Evolutionary conservation across 2,888 invertebrate species (phyloP).

Genomic region (Euplexia lucipara): DNA sequence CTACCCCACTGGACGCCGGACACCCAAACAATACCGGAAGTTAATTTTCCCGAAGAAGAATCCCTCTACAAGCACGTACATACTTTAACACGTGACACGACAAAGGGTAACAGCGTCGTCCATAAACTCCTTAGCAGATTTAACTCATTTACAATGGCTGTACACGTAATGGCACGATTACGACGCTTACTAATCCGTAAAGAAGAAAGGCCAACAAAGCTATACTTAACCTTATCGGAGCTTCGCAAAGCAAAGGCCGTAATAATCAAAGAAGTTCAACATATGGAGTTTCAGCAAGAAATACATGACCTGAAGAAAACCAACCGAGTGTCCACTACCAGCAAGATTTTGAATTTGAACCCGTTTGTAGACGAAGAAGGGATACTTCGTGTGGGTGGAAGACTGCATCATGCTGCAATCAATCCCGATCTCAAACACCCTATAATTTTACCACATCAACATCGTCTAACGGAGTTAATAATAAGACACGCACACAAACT

Average conservation of each 20-base stretch:
- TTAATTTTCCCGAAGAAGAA: neutral
- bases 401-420: neutral
- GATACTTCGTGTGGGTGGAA: conserved; percentile 4
- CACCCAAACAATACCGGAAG: neutral
- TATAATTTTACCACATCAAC: neutral
- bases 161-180: neutral
- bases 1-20: neutral
- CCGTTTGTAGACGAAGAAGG: neutral
- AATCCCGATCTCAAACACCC: neutral
- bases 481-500: conserved; percentile 1
- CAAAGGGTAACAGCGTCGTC: neutral
- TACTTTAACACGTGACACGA: neutral
- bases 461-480: neutral
- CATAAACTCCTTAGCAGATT: no score
- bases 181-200: neutral
- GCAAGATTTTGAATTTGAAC: neutral
- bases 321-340: neutral
- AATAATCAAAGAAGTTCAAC: conserved; percentile 7
- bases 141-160: conserved; percentile 2
- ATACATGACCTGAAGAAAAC: neutral
- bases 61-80: neutral
- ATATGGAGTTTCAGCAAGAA: conserved; percentile 5
- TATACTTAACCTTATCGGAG: neutral
- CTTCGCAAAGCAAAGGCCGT: conserved; percentile 1
- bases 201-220: neutral